phyloP scores from a whole-genome alignment of 2,888 invertebrate genomes.

The Branchellion lobata region DNA sequence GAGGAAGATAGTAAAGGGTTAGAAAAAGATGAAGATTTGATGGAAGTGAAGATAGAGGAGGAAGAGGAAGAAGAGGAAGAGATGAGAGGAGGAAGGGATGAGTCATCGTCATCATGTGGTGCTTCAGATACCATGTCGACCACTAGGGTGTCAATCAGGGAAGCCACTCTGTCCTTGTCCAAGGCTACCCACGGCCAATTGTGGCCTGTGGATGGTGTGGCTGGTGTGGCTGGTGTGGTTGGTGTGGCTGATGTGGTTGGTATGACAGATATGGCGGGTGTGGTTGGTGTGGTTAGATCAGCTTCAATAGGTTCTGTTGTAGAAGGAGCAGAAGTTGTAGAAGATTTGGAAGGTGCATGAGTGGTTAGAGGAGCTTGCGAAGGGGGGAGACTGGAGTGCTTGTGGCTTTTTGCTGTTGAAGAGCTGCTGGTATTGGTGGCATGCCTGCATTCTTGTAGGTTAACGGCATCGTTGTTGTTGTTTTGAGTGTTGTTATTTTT shows the following conservation, averaged over 20 bases:
- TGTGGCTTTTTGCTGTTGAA: constrained; percentile 16
- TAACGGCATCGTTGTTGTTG: too few species aligned
- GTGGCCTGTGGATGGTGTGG: background rate
- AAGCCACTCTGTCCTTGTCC: constrained; percentile 41
- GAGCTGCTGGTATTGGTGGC: background rate
- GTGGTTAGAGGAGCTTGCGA: background rate
- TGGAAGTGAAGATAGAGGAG: too few species aligned
- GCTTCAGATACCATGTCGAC: constrained; percentile 40
- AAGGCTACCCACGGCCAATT: constrained; percentile 46
- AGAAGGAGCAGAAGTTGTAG: background rate
- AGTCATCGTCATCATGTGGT: background rate
- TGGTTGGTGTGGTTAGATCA: constrained; percentile 28
- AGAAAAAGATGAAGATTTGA: too few species aligned
- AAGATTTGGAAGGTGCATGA: background rate
- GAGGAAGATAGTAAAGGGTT: too few species aligned
- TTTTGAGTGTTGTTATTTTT: background rate
- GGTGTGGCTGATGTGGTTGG: background rate
- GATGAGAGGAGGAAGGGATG: too few species aligned
- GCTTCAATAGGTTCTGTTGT: too few species aligned
- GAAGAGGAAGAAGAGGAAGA: too few species aligned
- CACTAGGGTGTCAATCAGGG: constrained; percentile 45
- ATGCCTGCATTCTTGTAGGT: too few species aligned
- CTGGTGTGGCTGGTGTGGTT: constrained; percentile 12
- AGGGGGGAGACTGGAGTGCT: background rate
- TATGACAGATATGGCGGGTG: background rate